Evolutionary conservation across 2,888 invertebrate species (phyloP), one percentile per base, ranked within the genome.

Genomic region (Dermolepida albohirtum): DNA sequence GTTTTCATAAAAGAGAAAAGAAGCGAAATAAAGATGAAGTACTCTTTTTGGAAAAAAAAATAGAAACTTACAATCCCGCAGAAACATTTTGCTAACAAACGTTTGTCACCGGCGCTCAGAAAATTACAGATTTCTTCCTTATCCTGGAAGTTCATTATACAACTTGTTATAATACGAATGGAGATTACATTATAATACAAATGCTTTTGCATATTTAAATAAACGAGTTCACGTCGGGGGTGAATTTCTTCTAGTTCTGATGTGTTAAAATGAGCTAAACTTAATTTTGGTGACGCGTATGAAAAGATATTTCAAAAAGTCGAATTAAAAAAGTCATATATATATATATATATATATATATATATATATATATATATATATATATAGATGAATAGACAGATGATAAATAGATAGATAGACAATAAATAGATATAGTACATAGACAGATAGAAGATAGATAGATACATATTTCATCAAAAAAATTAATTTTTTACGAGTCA

Each of bases 151-250:
- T 39, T 54, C 52, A 12, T 40, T 59, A 29, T 51, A 64, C 39
- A 64, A 64, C 64, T 64, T 64, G 49, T 51, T 44, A 55, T 55
- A 55, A 66, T 34, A 34, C 34, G 34, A 66, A 68, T 68, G 68
- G 49, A 68, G 64, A 68, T 68, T 68, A 68, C 64, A 63, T 63
- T 64, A 64, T 68, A 68, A 68, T 64, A 64, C 68, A 43, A 55
- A 64, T 49, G 55, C 68, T 64, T 68, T 68, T 68, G 68, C 64
- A 68, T 68, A 64, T 64, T 68, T 64, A 68, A 68, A 55, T 68
- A 62, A 67, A 62, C 65, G 65, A 54, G 16, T 54, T 10, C 39
- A 17, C 39, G 14, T 39, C 8, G 27, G 34, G 34, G 34, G 34
- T 6, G 34, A 34, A 34, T 10, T 34, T 7, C 4, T 34, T 34